A percentile compares a stretch with the other conserved stretches of the same genome.
These are phyloP conservation scores for Clepsis dumicolana DNA, from an alignment of 2,888 invertebrate genomes.

Conservation along the genomic window DNA sequence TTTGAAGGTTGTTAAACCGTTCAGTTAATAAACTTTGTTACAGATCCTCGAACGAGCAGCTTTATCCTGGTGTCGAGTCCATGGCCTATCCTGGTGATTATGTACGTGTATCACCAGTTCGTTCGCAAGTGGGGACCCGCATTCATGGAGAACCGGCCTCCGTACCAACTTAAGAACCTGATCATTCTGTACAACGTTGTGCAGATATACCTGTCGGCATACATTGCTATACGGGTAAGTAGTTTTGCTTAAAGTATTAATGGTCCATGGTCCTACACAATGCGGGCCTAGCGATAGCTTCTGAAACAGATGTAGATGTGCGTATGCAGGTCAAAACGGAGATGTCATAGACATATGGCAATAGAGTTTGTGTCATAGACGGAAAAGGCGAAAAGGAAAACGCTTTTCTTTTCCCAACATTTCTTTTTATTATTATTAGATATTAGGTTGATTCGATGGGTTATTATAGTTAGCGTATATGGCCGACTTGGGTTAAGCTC, in stretches of 20 bases:
- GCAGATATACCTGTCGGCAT: slow-evolving; percentile 84
- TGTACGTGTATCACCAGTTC: slow-evolving; percentile 84
- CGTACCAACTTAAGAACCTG: slow-evolving; percentile 86
- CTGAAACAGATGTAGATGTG: too few species aligned
- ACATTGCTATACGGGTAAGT: slow-evolving; percentile 82
- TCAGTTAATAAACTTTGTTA: slow-evolving; percentile 49
- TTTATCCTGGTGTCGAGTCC: slow-evolving; percentile 83
- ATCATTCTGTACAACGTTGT: slow-evolving; percentile 88
- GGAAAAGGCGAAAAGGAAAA: too few species aligned
- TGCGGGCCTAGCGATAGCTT: not conserved
- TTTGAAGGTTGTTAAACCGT: too few species aligned
- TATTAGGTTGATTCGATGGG: too few species aligned
- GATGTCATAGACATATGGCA: too few species aligned
- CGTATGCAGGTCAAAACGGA: too few species aligned
- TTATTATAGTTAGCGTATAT: too few species aligned
- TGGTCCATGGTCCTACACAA: not conserved
- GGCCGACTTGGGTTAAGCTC: too few species aligned
- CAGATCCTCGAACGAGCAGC: slow-evolving; percentile 87
- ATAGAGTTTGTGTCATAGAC: too few species aligned
- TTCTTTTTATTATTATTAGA: too few species aligned
- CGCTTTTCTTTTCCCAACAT: too few species aligned
- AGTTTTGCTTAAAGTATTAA: not conserved
- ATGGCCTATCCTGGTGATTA: slow-evolving; percentile 73
- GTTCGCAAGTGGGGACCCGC: slow-evolving; percentile 87
- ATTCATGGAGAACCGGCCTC: slow-evolving; percentile 87